Evolutionary conservation across 2,888 invertebrate species (phyloP), one percentile per base, ranked within the genome.

Genomic region (Eumacrocentrus americanus): DNA sequence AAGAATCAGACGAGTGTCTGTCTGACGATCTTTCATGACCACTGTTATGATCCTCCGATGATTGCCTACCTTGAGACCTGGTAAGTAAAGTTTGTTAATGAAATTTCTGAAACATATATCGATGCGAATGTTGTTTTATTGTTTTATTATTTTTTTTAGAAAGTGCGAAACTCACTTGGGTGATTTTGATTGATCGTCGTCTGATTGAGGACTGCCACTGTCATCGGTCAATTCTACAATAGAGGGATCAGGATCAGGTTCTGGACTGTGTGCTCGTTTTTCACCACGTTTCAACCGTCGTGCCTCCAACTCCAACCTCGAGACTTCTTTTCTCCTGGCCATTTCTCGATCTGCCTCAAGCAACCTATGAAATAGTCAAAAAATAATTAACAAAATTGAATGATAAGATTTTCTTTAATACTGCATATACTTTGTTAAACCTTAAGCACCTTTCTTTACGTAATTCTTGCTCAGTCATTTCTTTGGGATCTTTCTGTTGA

Each of bases 291-390:
- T 84, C 71, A 87, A 83, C 42, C 92, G 85, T 11, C 92, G 84
- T 0, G 91, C 89, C 77, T 91, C 90, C 12, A 91, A 79, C 75
- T 92, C 92, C 55, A 86, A 84, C 18, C 89, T 84, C 0, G 90
- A 90, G 54, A 87, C 87, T 77, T 91, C 89, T 78, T 91, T 92
- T 56, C 91, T 85, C 68, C 90, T 86, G 2, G 89, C 89, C 86
- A 89, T 91, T 82, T 92, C 90, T 25, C 91, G 72, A 20, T 81
- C 80, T 0, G 80, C 80, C 60, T 80, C 80, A 44, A 81, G 57
- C 4, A 81, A 68, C 42, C 78, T 75, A 38, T 38, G 37, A 59
- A 44, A 38, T 46, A 16, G 50, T n/a, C n/a, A 51, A 50, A 42
- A 23, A 40, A 18, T 14, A 47, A 38, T 38, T 18, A 46, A 40